Base-by-base conservation (phyloP, 92 coral and sea anemone genomes). In the Isaurus tuberculatus region DNA sequence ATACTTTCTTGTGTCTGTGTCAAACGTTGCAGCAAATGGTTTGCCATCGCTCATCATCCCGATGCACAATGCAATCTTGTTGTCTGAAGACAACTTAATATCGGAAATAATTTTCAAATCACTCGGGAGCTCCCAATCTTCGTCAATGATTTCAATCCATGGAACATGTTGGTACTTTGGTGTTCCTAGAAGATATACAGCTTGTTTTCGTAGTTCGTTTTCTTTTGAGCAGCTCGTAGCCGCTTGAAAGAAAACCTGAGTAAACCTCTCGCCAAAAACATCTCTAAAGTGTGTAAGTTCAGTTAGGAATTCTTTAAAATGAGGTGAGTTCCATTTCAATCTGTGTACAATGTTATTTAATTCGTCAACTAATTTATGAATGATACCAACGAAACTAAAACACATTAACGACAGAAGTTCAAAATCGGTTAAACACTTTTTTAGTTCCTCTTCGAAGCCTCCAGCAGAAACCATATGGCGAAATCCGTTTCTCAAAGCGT, bases 401-500 rank as follows among this genome's bases (percentile, higher is more conserved):
- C 55, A 31, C 82, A 77, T 17, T 9, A 40, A 29, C 9, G 82
- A 77, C 0, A 77, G 68, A 57, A 77, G 30, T 11, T 77, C 82
- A 20, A 77, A 25, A 26, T 77, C 55, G 5, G 34, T 57, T 0
- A n/a, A 25, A 55, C 31, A 77, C 36, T 20, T 6, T 64, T 60
- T 77, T 31, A 77, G 53, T 31, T 77, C 46, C 0, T 58, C 82
- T 13, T 77, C 68, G 53, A 32, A 77, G 4, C 69, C 70, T 32
- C 70, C 82, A n/a, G 82, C 82, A 16, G 37, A 29, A 6, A 57
- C 32, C 82, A 77, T 77, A 31, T 77, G 82, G 40, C 23, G 70
- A 26, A 77, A 57, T 32, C 82, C 82, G 64, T 55, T 32, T 16
- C 82, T 77, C 55, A 77, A 23, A 22, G 46, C 82, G 40, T 77